Conservation (phyloP, 1,140 invertebrate genomes). For the roundworm (Caenorhabditis elegans) region DNA sequence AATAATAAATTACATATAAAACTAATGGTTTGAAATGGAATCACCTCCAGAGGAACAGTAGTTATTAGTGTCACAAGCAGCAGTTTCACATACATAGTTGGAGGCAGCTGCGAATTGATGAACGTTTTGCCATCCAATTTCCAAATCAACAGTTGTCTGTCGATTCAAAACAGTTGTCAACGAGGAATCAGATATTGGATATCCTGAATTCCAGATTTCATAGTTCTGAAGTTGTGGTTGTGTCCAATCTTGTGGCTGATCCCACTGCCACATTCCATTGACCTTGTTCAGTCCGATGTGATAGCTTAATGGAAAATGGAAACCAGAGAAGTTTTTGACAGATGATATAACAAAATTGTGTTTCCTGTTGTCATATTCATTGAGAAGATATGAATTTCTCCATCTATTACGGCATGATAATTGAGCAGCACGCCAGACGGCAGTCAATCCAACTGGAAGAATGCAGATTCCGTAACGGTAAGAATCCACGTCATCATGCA, state of each 20-base stretch:
- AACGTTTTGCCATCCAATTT: not conserved
- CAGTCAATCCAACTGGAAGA: not conserved
- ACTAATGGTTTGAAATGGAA: no score
- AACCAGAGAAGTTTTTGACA: not conserved
- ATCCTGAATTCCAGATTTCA: not conserved
- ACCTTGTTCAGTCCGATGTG: not conserved
- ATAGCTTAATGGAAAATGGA: not conserved
- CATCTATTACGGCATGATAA: not conserved
- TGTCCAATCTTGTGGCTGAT: not conserved
- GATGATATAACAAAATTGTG: not conserved
- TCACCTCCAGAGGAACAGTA: not conserved
- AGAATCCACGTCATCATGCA: not conserved
- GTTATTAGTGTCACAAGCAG: not conserved
- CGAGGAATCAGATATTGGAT: not conserved
- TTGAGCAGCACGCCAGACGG: not conserved
- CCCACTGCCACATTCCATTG: not conserved
- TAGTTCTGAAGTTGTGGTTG: not conserved
- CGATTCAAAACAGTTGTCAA: not conserved
- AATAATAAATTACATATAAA: no score
- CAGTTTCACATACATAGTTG: not conserved
- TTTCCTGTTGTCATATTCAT: not conserved
- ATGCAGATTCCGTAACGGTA: not conserved
- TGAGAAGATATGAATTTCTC: not conserved
- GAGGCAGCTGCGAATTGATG: not conserved
- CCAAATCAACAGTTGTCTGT: not conserved